These are phyloP conservation scores for Tor tambroides DNA, from an alignment of 2,113 vertebrate species.

Conservation along the genomic window DNA sequence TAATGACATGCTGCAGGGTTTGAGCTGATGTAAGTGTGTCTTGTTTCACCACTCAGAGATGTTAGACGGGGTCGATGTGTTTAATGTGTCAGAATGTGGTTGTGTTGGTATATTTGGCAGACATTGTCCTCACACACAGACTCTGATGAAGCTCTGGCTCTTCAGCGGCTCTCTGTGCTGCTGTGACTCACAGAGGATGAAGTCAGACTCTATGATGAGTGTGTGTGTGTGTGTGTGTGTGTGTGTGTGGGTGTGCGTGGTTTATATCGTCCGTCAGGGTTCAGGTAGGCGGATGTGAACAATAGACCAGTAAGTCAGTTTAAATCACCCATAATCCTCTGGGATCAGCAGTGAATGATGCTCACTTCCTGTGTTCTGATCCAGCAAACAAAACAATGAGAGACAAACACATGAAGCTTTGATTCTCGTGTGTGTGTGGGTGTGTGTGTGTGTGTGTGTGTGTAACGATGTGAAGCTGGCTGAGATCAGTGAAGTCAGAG, in stretches of 20 bases:
- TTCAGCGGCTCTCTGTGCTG: no score
- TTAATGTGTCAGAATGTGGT: not conserved
- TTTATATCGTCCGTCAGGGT: not conserved
- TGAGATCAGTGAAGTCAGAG: no score
- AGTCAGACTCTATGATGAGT: not conserved
- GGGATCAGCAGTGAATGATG: not conserved
- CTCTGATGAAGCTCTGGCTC: no score
- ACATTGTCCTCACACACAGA: not conserved
- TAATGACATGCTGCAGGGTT: no score
- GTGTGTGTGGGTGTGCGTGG: no score
- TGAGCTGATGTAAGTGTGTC: not conserved
- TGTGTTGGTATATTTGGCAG: not conserved
- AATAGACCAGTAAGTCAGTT: not conserved
- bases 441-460: no score
- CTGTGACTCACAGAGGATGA: not conserved
- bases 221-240: not conserved
- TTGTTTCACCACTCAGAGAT: not conserved
- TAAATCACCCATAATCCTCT: conserved; percentile 22
- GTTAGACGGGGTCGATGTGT: not conserved
- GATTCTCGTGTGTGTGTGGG: not conserved
- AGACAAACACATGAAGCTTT: not conserved
- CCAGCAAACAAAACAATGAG: not conserved
- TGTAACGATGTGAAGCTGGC: no score
- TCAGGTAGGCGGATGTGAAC: not conserved
- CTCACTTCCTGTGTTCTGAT: conserved; percentile 12